Conservation (phyloP, 2,113 vertebrate species). For the Vidua chalybeata region DNA sequence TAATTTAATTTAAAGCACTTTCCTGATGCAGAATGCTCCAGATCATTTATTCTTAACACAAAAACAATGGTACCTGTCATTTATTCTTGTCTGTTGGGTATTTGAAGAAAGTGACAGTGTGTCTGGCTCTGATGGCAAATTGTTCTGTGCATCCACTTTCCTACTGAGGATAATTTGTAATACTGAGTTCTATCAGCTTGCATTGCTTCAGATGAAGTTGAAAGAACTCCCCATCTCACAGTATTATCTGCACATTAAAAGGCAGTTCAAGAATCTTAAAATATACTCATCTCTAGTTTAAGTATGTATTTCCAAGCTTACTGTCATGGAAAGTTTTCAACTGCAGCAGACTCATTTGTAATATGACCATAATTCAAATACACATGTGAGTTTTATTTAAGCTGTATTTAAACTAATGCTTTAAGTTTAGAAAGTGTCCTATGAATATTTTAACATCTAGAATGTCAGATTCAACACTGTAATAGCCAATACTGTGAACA, state of each 20-base stretch:
- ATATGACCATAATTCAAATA: constrained; percentile 11
- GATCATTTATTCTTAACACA: constrained; percentile 32
- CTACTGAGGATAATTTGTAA: constrained; percentile 25
- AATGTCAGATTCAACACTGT: constrained; percentile 71
- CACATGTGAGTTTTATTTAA: constrained; percentile 47
- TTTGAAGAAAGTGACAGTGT: constrained; percentile 15
- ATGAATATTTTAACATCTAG: constrained; percentile 41
- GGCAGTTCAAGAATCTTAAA: constrained; percentile 43
- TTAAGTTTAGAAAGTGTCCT: constrained; percentile 45
- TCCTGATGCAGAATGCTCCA: constrained; percentile 16
- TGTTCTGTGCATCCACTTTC: background rate
- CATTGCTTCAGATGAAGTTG: constrained; percentile 1
- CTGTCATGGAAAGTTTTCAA: constrained; percentile 13
- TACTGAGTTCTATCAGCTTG: background rate
- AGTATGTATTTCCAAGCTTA: constrained; percentile 14
- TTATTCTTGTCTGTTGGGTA: constrained; percentile 22
- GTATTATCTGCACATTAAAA: constrained; percentile 2
- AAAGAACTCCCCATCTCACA: background rate
- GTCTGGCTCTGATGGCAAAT: constrained; percentile 2
- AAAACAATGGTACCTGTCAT: constrained; percentile 21
- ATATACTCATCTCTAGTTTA: constrained; percentile 44
- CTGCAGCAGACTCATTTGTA: constrained; percentile 6
- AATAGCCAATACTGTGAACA: constrained; percentile 78
- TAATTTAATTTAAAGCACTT: constrained; percentile 2
- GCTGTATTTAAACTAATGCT: constrained; percentile 56